Evolutionary conservation across 2,888 invertebrate genomes (phyloP).

Genomic region (Cryptocephalus moraei): DNA sequence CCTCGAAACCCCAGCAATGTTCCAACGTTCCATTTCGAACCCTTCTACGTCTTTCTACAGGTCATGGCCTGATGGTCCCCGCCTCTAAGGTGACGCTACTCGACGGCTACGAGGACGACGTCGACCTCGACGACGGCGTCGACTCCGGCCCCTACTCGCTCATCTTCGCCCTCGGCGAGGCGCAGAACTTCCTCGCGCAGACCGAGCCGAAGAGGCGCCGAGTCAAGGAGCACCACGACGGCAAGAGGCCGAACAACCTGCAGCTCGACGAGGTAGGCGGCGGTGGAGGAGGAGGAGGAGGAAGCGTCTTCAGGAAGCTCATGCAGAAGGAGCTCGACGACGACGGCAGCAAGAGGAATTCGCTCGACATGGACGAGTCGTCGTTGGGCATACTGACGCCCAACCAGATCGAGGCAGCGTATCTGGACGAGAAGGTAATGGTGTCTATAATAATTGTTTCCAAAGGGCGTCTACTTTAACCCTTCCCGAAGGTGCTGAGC

Average conservation of each 20-base stretch:
- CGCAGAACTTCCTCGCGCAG: not conserved
- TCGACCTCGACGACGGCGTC: conserved; percentile 26
- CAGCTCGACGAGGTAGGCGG: no score
- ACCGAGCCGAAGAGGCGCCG: not conserved
- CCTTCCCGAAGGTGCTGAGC: no score
- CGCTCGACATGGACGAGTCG: conserved; percentile 71
- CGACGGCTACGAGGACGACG: conserved; percentile 33
- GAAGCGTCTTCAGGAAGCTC: no score
- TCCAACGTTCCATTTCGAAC: no score
- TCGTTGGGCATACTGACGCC: conserved; percentile 73
- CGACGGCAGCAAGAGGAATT: conserved; percentile 54
- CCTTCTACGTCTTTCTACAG: conserved; percentile 24
- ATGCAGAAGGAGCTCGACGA: no score
- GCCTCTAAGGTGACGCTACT: conserved; percentile 40
- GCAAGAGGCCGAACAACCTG: not conserved
- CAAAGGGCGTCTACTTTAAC: no score
- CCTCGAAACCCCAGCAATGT: no score
- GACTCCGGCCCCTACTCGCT: conserved; percentile 50
- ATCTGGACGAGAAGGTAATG: not conserved
- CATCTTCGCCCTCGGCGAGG: not conserved
- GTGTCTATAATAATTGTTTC: no score
- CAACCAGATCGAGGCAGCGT: conserved; percentile 62
- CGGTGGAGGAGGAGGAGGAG: no score
- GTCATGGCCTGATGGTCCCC: conserved; percentile 54
- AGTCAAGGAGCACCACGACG: not conserved